Evolutionary conservation across 2,888 invertebrate species (phyloP).

Genomic region (Rosalia funebris): DNA sequence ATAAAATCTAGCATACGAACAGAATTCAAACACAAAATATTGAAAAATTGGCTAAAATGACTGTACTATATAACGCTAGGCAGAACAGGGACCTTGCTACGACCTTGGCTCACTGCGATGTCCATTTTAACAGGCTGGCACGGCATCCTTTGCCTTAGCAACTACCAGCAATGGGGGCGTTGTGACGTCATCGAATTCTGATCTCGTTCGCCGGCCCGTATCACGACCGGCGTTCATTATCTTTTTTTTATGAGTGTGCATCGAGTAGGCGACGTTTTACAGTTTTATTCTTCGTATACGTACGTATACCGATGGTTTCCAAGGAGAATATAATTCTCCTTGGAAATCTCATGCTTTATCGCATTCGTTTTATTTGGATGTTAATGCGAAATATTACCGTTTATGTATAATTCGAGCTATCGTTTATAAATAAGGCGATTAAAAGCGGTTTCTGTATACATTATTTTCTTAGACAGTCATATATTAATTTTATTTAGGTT

Average conservation of each 20-base stretch:
- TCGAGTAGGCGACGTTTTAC: constrained; percentile 26
- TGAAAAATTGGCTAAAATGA: neutral
- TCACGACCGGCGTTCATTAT: constrained; percentile 25
- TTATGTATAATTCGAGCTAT: no score
- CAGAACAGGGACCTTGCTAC: constrained; percentile 46
- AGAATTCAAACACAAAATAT: no score
- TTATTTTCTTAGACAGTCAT: no score
- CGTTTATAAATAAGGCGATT: no score
- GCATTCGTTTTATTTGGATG: no score
- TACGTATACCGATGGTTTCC: constrained; percentile 19
- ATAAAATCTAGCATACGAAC: no score
- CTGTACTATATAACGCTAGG: constrained; percentile 27
- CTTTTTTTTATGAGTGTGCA: constrained; percentile 21
- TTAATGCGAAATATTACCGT: no score
- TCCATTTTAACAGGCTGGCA: constrained; percentile 44
- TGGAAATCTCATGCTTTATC: constrained; percentile 1
- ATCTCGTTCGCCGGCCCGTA: constrained; percentile 39
- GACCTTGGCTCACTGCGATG: constrained; percentile 52
- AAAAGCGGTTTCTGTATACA: no score
- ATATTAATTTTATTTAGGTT: no score
- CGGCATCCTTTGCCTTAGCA: constrained; percentile 44
- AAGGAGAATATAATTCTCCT: constrained; percentile 8
- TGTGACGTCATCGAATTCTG: constrained; percentile 52
- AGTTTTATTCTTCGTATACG: constrained; percentile 20
- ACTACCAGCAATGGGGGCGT: constrained; percentile 50